Base-by-base conservation (phyloP, 2,113 vertebrate genomes). In the Apteryx owenii region DNA sequence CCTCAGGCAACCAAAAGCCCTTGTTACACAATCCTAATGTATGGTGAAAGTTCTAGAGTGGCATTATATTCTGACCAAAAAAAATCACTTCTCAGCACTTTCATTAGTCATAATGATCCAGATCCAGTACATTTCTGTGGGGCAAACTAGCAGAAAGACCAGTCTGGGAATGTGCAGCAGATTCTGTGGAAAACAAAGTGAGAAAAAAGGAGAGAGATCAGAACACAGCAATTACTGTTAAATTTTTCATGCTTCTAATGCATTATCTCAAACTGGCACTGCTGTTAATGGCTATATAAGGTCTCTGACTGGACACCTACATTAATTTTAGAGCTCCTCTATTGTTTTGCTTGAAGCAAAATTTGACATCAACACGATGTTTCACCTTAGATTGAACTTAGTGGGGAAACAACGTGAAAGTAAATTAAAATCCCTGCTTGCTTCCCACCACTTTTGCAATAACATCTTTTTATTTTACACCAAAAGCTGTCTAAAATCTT, bases 181-280 rank as follows among this genome's bases (percentile, higher is more conserved):
- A 96, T 73, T 96, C 85, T 93, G 81, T 70, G 64, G 85, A 89
- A 90, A 95, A 95, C 66, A 95, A 96, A 88, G 86, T 78, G 93
- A 94, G 89, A 92, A 92, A 93, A 95, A 95, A 68, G 61, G 92
- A 95, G 71, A 96, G 88, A 96, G 65, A 96, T 95, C 88, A 97
- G 96, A 95, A 93, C 85, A 93, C 66, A 86, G 89, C 89, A 96
- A 95, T 94, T 97, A 95, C 97, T 98, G 92, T 89, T 98, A 95
- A 97, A 97, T 98, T 98, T 98, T 98, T 98, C 96, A 97, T 98
- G 97, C 95, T 97, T 97, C 91, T 97, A 97, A 97, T 97, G 92
- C 94, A 97, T 97, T 98, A 97, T 97, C 96, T 97, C 89, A 96
- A 96, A 83, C 93, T 96, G 85, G 96, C 77, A 89, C 85, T 92